Evolutionary conservation across 2,797 vertebrate species (phyloP).

Genomic region (Emys orbicularis): DNA sequence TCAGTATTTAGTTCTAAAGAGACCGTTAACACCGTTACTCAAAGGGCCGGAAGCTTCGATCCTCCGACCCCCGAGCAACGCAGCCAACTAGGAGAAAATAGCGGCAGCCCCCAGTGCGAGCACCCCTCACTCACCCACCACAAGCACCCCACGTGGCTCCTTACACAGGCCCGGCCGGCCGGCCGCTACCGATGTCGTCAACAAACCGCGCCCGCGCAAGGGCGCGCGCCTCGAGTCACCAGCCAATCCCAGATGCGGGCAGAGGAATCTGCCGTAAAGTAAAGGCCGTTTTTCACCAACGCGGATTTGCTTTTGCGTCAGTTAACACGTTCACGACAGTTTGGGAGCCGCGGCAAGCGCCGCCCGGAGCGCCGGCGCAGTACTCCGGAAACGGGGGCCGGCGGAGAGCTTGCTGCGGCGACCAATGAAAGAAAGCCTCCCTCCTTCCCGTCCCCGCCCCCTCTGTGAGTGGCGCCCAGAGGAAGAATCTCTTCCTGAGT

Average conservation of each 20-base stretch:
- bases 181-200: neutral
- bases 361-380: neutral
- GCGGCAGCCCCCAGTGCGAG: neutral
- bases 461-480: neutral
- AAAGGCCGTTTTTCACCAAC: neutral
- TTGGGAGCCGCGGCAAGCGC: no score
- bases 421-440: no score
- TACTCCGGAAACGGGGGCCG: neutral
- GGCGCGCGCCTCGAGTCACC: no score
- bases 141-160: neutral
- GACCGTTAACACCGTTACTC: neutral
- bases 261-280: neutral
- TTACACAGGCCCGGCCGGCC: neutral
- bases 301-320: neutral
- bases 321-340: neutral
- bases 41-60: neutral
- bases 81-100: neutral
- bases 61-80: neutral
- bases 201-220: neutral
- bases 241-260: neutral
- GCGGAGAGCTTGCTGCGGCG: neutral
- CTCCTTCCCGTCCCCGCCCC: neutral
- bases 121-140: neutral
- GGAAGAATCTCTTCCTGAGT: no score
- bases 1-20: neutral